phyloP scores from a whole-genome alignment of 2,113 vertebrate species.

The Hemichromis elongatus region DNA sequence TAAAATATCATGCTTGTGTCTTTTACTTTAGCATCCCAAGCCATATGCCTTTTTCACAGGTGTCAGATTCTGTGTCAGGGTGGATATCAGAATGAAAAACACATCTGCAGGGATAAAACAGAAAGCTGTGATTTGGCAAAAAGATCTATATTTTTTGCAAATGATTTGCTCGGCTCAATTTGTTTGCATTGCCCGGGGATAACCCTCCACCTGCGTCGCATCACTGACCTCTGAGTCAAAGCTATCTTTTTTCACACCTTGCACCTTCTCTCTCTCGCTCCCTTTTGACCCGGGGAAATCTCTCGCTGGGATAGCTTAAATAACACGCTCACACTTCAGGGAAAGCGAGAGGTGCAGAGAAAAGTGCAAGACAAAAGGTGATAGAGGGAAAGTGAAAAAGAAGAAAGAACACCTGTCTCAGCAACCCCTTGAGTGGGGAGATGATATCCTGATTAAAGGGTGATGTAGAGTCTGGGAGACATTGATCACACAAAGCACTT shows the following conservation, averaged over 20 bases:
- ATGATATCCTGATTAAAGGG: slow-evolving; percentile 60
- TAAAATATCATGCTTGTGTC: background rate
- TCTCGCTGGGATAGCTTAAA: background rate
- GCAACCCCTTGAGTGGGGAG: background rate
- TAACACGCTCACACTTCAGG: slow-evolving; percentile 18
- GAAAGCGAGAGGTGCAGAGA: background rate
- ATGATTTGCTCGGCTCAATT: background rate
- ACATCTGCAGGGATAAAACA: background rate
- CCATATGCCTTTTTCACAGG: background rate
- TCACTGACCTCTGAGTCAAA: slow-evolving; percentile 1
- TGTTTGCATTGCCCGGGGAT: background rate
- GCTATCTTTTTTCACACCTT: slow-evolving; percentile 1
- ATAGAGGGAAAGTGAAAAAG: slow-evolving; percentile 1
- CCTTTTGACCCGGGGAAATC: background rate
- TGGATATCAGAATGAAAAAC: background rate
- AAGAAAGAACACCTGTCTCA: background rate
- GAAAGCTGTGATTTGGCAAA: background rate
- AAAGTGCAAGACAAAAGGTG: slow-evolving; percentile 32
- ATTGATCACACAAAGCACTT: slow-evolving; percentile 53
- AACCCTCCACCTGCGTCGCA: background rate
- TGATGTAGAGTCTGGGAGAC: slow-evolving; percentile 51
- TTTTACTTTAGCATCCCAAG: background rate
- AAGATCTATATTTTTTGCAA: background rate
- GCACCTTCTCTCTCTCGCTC: background rate
- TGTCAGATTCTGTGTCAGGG: background rate